Percentiles rank a stretch among this genome's conserved stretches.
phyloP scores from a whole-genome alignment of 2,113 vertebrate genomes.

The Myotis brandtii region DNA sequence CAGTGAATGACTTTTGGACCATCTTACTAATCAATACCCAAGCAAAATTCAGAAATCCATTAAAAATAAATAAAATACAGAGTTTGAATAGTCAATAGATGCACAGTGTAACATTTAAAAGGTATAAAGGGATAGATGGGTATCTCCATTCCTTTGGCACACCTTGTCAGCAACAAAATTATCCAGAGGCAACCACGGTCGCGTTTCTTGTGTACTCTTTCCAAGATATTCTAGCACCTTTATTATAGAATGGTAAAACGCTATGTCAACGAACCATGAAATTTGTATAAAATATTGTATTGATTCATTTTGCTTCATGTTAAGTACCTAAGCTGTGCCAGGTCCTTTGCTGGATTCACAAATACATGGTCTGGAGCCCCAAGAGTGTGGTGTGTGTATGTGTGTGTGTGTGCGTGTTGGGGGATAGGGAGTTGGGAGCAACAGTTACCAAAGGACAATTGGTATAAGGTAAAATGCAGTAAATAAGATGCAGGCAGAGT shows the following conservation, averaged over 20 bases:
- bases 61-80: neutral
- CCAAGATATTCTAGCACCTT: neutral
- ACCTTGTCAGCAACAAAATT: neutral
- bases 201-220: neutral
- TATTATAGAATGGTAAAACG: neutral
- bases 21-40: neutral
- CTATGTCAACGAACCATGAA: constrained; percentile 12
- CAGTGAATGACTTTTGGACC: neutral
- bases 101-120: neutral
- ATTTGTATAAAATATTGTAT: neutral
- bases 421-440: neutral
- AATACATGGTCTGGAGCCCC: neutral
- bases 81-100: neutral
- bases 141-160: neutral
- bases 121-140: neutral
- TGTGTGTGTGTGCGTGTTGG: no score
- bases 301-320: constrained; percentile 22
- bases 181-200: neutral
- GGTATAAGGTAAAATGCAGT: neutral
- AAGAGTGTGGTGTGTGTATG: neutral
- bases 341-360: neutral
- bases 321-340: neutral
- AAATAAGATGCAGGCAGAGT: neutral
- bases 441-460: neutral
- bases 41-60: constrained; percentile 18